A percentile compares a stretch with the other conserved stretches of the same genome.
These are phyloP conservation scores for Siniperca undulata DNA, from an alignment of 2,797 vertebrate genomes.

Conservation along the genomic window DNA sequence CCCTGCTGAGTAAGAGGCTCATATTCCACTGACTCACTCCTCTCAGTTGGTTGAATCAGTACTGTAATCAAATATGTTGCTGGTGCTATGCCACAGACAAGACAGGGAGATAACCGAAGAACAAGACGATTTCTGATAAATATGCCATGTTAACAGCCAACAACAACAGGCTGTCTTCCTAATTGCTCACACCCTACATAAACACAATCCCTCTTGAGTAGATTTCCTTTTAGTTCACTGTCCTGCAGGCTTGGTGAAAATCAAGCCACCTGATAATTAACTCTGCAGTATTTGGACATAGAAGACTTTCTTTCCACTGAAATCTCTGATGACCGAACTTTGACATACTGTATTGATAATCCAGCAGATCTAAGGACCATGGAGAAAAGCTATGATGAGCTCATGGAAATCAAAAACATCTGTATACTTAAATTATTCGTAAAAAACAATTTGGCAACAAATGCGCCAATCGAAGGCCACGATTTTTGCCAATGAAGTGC, in stretches of 20 bases:
- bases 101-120: slow-evolving; percentile 18
- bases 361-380: slow-evolving; percentile 26
- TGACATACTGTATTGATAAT: slow-evolving; percentile 37
- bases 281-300: slow-evolving; percentile 21
- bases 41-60: slow-evolving; percentile 32
- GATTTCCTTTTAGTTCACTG: slow-evolving; percentile 13
- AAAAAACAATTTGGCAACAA: slow-evolving; percentile 41
- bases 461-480: slow-evolving; percentile 14
- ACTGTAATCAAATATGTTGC: slow-evolving; percentile 51
- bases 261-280: slow-evolving; percentile 28
- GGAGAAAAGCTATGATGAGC: slow-evolving; percentile 40
- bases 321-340: slow-evolving; percentile 30
- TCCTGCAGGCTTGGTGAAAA: slow-evolving; percentile 17
- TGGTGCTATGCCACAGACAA: slow-evolving; percentile 41
- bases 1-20: slow-evolving; percentile 60
- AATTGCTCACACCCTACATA: slow-evolving; percentile 31
- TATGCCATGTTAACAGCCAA: slow-evolving; percentile 31
- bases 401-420: slow-evolving; percentile 60
- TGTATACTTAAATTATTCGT: slow-evolving; percentile 32
- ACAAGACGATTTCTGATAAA: slow-evolving; percentile 47
- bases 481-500: slow-evolving; percentile 5
- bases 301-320: slow-evolving; percentile 43
- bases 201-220: slow-evolving; percentile 13
- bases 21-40: slow-evolving; percentile 55
- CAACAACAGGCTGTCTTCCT: slow-evolving; percentile 34